Evolutionary conservation across 2,797 vertebrate species (phyloP).

Genomic region (Eurystomus glaucurus): DNA sequence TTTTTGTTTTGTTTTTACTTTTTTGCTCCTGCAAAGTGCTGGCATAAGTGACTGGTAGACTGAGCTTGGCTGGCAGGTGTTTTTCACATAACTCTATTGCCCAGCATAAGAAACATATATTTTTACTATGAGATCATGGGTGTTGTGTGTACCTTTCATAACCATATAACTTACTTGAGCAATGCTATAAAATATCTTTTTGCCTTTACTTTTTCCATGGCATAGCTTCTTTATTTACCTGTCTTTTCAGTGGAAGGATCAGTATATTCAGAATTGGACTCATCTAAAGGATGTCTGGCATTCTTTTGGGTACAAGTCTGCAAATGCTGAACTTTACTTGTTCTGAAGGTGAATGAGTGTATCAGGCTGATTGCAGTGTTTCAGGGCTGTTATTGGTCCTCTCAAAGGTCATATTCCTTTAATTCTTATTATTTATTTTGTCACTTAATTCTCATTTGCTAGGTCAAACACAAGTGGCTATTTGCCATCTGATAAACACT

Average conservation of each 20-base stretch:
- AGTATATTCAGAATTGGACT: neutral
- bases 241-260: neutral
- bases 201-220: neutral
- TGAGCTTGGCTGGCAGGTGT: neutral
- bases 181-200: neutral
- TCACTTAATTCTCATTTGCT: neutral
- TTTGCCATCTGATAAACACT: neutral
- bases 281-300: neutral
- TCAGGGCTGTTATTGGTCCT: neutral
- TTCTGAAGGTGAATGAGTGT: neutral
- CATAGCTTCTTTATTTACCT: neutral
- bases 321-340: neutral
- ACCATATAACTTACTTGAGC: neutral
- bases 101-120: constrained; percentile 16
- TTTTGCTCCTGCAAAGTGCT: neutral
- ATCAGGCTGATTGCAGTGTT: neutral
- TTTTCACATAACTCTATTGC: constrained; percentile 11
- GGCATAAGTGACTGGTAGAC: neutral
- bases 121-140: constrained; percentile 50
- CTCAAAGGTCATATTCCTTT: neutral
- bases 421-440: neutral
- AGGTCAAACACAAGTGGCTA: neutral
- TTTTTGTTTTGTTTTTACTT: neutral
- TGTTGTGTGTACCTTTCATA: neutral
- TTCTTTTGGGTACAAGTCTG: neutral